Evolutionary conservation across 1,140 invertebrate species (phyloP).

Genomic region (Listronotus bonariensis): DNA sequence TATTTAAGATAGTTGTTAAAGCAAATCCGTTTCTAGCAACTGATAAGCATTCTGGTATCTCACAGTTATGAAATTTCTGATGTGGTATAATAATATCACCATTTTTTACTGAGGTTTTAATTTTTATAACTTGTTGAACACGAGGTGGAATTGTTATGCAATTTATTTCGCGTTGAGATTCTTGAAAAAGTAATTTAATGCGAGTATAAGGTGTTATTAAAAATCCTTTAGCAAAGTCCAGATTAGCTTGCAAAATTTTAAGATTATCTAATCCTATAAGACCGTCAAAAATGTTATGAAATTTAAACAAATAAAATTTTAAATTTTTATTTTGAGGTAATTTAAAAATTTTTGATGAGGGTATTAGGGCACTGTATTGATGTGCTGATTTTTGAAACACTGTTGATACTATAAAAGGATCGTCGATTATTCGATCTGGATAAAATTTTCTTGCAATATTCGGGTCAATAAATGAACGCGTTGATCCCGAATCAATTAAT

Average conservation of each 20-base stretch:
- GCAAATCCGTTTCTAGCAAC: constrained; percentile 15
- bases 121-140: constrained; percentile 7
- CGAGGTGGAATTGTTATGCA: not conserved
- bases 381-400: not conserved
- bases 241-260: constrained; percentile 4
- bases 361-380: constrained; percentile 3
- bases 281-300: constrained; percentile 18
- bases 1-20: constrained; percentile 26
- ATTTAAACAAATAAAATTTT: constrained; percentile 25
- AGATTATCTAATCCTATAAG: constrained; percentile 19
- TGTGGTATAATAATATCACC: constrained; percentile 26
- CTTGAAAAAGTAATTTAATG: constrained; percentile 11
- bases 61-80: constrained; percentile 26
- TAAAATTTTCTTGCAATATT: not conserved
- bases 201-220: constrained; percentile 9
- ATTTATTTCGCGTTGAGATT: not conserved
- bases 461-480: constrained; percentile 19
- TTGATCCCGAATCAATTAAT: constrained; percentile 22
- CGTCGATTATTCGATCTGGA: not conserved
- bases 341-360: not conserved
- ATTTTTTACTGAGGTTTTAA: constrained; percentile 16
- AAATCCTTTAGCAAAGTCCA: constrained; percentile 8
- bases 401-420: constrained; percentile 11
- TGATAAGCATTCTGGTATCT: constrained; percentile 25
- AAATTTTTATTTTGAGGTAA: not conserved